Base-by-base conservation (phyloP, 2,888 invertebrate genomes). In the Sinopyrophorus schimmeli region DNA sequence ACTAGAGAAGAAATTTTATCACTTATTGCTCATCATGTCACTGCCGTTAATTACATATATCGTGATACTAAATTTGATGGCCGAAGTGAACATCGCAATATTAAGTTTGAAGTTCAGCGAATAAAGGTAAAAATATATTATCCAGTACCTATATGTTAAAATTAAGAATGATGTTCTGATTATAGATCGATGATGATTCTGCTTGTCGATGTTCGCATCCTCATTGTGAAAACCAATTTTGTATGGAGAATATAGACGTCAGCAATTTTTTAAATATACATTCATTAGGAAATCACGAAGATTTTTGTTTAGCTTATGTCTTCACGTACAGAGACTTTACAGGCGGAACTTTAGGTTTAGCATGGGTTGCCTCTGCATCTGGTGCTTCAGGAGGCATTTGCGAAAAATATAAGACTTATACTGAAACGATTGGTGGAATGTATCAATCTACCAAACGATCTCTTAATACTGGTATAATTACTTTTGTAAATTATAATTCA, bases 371-470 rank as follows among this genome's bases (percentile, higher is more conserved):
- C 16, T 93, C 95, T 54, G 94, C 96, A 0, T 92, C 92, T 48
- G 98, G 94, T 48, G 96, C 97, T 2, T 96, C 96, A 3, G 99
- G 99, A 37, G 99, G 99, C 38, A 96, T 99, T 63, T 99, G 99
- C 75, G 98, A 99, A 76, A 92, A 91, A 72, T 94, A 92, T 77
- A 97, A 98, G 76, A 89, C 92, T 1, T 97, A 96, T 77, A 95
- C 94, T 4, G 96, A 97, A 74, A 95, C 94, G 0, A 89, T 94
- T 43, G 92, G 89, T 27, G 95, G 95, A 42, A 88, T 92, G 77
- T 92, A 92, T 73, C 93, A 96, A 70, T 90, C 91, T 60, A 94
- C 92, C 5, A 92, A 92, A 72, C 82, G 96, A 53, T 94, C 93
- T 6, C 80, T 99, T 26, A 99, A 99, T 77, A 99, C 98, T 0